Base-by-base conservation (phyloP, 2,888 invertebrate genomes). In the Heterodera filipjevi region DNA sequence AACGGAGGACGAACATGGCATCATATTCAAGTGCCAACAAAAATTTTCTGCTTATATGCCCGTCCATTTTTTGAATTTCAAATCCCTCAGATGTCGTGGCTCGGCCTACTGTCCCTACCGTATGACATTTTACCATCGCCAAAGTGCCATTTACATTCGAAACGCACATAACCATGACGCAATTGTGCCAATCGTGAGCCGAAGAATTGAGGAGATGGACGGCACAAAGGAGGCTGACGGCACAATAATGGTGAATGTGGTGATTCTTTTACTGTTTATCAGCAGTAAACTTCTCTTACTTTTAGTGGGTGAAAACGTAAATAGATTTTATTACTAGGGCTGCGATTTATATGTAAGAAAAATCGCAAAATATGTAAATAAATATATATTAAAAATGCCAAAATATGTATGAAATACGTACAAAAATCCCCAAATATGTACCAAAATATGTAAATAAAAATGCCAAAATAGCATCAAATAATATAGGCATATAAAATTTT, bases 131-230 rank as follows among this genome's bases (percentile, higher is more conserved):
- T 70, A 44, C 27, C 71, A 44, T 10, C 27, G 10, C 71, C 10
- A 70, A 70, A 70, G n/a, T 59, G 59, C 59, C 59, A 59, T 59
- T 27, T 59, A 59, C 59, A 59, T 59, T 59, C 27, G n/a, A 27
- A 5, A 59, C 27, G 10, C 59, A 27, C 59, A 59, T 27, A 59
- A 12, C 59, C 59, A 59, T 6, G 59, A 59, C 59, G 59, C 59
- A 27, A 27, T 59, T 59, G 59, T 59, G 59, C 59, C 59, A 59
- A 59, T 59, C 27, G 59, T 59, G 59, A 14, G 19, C 19, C 5
- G n/a, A n/a, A n/a, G 10, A 8, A 59, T n/a, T 22, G 59, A n/a
- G 8, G 59, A 59, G 27, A n/a, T 27, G 10, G 27, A 6, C 1
- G 1, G 59, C 59, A 49, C 49, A 3, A 49, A 8, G 1, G 59